phyloP scores from a whole-genome alignment of 2,888 invertebrate genomes.

The Philopedon plagiatum region DNA sequence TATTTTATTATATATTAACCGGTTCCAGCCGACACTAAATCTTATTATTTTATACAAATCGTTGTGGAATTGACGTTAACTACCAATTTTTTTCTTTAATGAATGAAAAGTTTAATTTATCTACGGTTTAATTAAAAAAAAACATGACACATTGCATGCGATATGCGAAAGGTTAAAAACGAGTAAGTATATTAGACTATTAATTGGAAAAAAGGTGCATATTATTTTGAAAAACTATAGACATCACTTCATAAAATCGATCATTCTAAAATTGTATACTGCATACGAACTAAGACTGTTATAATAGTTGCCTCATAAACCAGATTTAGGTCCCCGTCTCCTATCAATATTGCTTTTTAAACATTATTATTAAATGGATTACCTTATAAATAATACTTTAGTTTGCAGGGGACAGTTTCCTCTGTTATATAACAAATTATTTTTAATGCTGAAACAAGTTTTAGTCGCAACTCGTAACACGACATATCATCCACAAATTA shows the following conservation, averaged over 20 bases:
- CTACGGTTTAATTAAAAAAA: background rate
- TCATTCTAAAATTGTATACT: background rate
- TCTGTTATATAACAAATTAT: background rate
- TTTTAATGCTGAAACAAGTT: background rate
- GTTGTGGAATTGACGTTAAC: slow-evolving; percentile 1
- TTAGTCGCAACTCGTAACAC: slow-evolving; percentile 4
- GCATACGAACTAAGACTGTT: background rate
- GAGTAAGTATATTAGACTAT: too few species aligned
- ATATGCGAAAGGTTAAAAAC: slow-evolving; percentile 18
- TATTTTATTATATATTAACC: slow-evolving; percentile 26
- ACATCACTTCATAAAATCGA: background rate
- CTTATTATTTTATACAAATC: slow-evolving; percentile 26
- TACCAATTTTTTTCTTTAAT: slow-evolving; percentile 4
- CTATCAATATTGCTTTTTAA: background rate
- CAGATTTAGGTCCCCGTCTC: background rate
- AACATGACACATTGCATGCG: slow-evolving; percentile 7
- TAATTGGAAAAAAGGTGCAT: too few species aligned
- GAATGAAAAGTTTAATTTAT: background rate
- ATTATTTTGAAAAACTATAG: background rate
- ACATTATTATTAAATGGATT: background rate
- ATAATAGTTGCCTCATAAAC: background rate
- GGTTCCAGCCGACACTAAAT: slow-evolving; percentile 30
- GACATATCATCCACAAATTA: slow-evolving; percentile 45
- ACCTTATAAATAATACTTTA: background rate
- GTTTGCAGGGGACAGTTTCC: background rate